phyloP scores from a whole-genome alignment of 2,797 vertebrate genomes.

The Tympanoctomys barrerae region DNA sequence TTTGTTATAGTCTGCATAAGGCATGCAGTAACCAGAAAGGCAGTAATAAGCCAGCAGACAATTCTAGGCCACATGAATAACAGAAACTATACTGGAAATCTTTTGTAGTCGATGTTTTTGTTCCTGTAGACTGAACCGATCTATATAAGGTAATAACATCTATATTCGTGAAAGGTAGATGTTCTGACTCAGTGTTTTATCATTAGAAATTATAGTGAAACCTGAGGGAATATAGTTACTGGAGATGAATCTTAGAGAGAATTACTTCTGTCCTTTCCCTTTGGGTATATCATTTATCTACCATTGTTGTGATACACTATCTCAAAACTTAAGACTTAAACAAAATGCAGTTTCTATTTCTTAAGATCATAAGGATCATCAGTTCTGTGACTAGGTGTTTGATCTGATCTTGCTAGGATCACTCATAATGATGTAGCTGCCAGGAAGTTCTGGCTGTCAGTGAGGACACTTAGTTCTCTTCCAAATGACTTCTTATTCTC shows the following conservation, averaged over 20 bases:
- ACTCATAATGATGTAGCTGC: neutral
- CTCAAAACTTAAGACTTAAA: conserved; percentile 1
- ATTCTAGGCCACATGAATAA: conserved; percentile 23
- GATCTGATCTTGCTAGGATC: neutral
- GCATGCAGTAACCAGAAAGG: conserved; percentile 57
- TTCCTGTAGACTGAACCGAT: conserved; percentile 10
- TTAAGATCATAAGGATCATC: neutral
- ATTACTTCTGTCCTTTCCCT: neutral
- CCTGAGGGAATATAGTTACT: neutral
- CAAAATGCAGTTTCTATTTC: neutral
- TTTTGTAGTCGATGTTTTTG: conserved; percentile 1
- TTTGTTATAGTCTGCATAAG: conserved; percentile 39
- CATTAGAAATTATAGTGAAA: conserved; percentile 38
- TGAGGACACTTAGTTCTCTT: neutral
- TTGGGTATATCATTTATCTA: neutral
- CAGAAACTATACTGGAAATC: conserved; percentile 58
- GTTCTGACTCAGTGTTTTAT: conserved; percentile 45
- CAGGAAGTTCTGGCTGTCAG: neutral
- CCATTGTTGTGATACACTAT: neutral
- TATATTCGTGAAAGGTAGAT: conserved; percentile 31
- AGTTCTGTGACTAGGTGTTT: neutral
- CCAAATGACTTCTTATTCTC: neutral
- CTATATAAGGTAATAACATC: conserved; percentile 12
- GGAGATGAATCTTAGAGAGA: conserved; percentile 30
- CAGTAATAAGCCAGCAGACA: conserved; percentile 21